Conservation (phyloP, 2,888 invertebrate genomes). For the Lasioglossum oenotherae region DNA sequence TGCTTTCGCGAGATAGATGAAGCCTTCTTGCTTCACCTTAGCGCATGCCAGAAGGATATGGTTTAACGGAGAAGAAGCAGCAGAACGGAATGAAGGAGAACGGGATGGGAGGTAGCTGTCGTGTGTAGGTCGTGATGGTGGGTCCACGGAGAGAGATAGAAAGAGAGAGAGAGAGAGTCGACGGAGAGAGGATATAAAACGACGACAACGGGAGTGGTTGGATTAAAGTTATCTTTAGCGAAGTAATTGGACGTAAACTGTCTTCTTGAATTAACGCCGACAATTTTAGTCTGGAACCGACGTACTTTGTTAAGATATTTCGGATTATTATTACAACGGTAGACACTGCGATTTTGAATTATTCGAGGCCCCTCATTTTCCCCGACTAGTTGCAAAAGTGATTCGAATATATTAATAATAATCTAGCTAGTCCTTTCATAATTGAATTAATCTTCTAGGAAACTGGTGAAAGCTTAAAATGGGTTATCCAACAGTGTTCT, state of each 20-base stretch:
- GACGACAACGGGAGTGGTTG: conserved; percentile 12
- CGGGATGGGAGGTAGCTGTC: conserved; percentile 29
- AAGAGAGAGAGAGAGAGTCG: neutral
- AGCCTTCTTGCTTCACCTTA: conserved; percentile 43
- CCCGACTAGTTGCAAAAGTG: neutral
- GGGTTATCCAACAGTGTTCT: too few relatives aligned
- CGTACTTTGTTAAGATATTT: conserved; percentile 2
- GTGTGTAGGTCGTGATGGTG: conserved; percentile 22
- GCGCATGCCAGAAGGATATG: conserved; percentile 28
- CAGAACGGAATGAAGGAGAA: conserved; percentile 10
- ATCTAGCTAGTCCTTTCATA: neutral
- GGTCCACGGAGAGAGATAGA: neutral
- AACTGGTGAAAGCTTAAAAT: neutral
- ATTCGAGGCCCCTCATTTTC: neutral
- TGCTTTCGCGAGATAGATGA: conserved; percentile 51
- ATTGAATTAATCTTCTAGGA: neutral
- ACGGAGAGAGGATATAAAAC: conserved; percentile 5
- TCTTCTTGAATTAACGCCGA: neutral
- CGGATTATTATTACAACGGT: neutral
- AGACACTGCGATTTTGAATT: neutral
- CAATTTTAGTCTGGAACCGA: neutral
- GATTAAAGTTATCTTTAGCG: conserved; percentile 31
- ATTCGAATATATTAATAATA: neutral
- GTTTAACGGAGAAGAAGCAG: conserved; percentile 25
- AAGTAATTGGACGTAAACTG: conserved; percentile 26